A percentile compares a stretch with the other conserved stretches of the same genome.
phyloP scores from a whole-genome alignment of 2,797 vertebrate genomes.

The Heliangelus exortis region DNA sequence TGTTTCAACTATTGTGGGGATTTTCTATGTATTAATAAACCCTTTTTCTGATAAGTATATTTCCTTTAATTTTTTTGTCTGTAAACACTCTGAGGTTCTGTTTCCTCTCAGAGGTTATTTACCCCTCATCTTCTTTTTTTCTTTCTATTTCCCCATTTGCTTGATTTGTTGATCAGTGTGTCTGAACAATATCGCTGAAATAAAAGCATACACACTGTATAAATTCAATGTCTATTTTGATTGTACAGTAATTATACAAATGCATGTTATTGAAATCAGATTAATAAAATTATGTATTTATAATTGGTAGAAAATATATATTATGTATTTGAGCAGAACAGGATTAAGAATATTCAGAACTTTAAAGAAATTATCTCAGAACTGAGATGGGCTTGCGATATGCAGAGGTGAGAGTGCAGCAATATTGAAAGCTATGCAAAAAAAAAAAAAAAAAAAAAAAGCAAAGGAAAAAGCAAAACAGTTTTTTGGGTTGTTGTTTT shows the following conservation, averaged over 20 bases:
- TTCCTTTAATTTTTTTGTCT: conserved; percentile 69
- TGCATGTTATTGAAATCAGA: conserved; percentile 82
- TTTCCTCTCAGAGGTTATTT: conserved; percentile 64
- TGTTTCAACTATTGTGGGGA: conserved; percentile 81
- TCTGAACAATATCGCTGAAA: conserved; percentile 73
- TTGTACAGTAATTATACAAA: conserved; percentile 81
- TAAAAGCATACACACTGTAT: conserved; percentile 76
- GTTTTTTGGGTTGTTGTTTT: conserved; percentile 48
- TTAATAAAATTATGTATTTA: conserved; percentile 78
- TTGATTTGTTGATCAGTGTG: conserved; percentile 77
- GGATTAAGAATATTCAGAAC: conserved; percentile 62
- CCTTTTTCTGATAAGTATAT: conserved; percentile 73
- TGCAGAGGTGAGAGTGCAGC: conserved; percentile 68
- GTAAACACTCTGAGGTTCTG: conserved; percentile 78
- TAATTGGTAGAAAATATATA: conserved; percentile 78
- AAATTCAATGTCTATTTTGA: conserved; percentile 80
- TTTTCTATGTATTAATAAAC: conserved; percentile 80
- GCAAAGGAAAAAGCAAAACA: background rate
- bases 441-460: conserved; percentile 24
- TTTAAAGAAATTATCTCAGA: conserved; percentile 63
- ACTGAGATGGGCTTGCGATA: conserved; percentile 61
- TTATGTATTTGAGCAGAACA: conserved; percentile 74
- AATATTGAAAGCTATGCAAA: conserved; percentile 80
- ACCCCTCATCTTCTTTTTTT: background rate
- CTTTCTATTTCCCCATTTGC: conserved; percentile 53